Evolutionary conservation across 2,797 vertebrate species (phyloP).

Genomic region (Paratrypauchen microcephalus): DNA sequence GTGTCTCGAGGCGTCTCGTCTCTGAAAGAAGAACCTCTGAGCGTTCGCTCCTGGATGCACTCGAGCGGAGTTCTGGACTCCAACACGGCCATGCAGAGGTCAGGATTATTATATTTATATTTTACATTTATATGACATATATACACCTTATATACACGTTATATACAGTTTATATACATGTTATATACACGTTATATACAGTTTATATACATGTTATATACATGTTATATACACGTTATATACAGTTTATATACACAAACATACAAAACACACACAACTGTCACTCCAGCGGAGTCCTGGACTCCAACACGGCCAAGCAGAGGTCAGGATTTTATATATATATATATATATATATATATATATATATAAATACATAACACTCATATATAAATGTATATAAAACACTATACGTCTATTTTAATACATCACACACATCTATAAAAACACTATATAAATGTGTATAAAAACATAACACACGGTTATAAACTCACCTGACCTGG

Average conservation of each 20-base stretch:
- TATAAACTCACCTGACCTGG: too few relatives aligned
- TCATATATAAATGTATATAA: background rate
- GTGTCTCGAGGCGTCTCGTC: conserved; percentile 82
- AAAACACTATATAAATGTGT: too few relatives aligned
- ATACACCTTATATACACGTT: too few relatives aligned
- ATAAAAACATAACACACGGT: too few relatives aligned
- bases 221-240: too few relatives aligned
- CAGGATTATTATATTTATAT: background rate
- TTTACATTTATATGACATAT: background rate
- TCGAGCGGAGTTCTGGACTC: conserved; percentile 89
- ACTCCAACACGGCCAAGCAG: too few relatives aligned
- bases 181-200: too few relatives aligned
- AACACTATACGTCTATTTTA: too few relatives aligned
- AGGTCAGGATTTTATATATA: too few relatives aligned
- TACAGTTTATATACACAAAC: background rate
- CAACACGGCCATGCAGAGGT: conserved; percentile 69
- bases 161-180: background rate
- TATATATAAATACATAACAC: background rate
- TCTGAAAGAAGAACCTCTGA: conserved; percentile 94
- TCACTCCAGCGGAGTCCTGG: too few relatives aligned
- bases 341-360: too few relatives aligned
- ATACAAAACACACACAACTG: background rate
- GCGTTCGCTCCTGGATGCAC: conserved; percentile 93
- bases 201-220: background rate
- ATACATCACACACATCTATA: too few relatives aligned